Evolutionary conservation across 2,888 invertebrate genomes (phyloP).

Genomic region (Micoletzkya japonica): DNA sequence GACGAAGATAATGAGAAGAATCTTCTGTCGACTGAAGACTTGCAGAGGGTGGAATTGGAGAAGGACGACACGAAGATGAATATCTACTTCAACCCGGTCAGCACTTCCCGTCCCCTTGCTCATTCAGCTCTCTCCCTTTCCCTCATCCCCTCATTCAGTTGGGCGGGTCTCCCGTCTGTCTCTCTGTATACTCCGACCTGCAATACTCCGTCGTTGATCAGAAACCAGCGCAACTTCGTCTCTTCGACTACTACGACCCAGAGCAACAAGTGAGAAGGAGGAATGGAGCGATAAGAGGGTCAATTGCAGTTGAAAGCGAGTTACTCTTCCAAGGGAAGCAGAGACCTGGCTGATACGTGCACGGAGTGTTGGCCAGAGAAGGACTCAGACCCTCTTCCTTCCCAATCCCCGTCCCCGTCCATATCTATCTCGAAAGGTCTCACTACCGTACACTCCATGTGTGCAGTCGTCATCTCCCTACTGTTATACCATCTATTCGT

Average conservation of each 20-base stretch:
- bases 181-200: conserved; percentile 81
- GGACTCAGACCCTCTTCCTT: background rate
- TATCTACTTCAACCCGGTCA: conserved; percentile 67
- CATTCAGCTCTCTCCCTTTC: background rate
- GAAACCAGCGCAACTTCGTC: conserved; percentile 80
- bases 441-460: background rate
- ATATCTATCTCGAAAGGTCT: background rate
- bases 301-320: conserved; percentile 3
- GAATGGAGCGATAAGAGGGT: too few species aligned
- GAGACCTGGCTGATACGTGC: conserved; percentile 2
- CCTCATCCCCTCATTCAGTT: conserved; percentile 42
- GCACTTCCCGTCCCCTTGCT: background rate
- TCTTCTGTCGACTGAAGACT: conserved; percentile 45
- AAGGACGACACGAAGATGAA: conserved; percentile 65
- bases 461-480: too few species aligned
- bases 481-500: background rate
- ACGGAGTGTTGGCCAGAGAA: conserved; percentile 8
- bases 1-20: conserved; percentile 42
- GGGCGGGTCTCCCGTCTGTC: conserved; percentile 70
- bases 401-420: conserved; percentile 2
- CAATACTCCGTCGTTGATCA: conserved; percentile 83
- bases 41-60: conserved; percentile 65
- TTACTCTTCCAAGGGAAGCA: background rate
- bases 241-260: conserved; percentile 89
- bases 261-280: conserved; percentile 49